Base-by-base conservation (phyloP, 2,113 vertebrate species). In the Melospiza georgiana region DNA sequence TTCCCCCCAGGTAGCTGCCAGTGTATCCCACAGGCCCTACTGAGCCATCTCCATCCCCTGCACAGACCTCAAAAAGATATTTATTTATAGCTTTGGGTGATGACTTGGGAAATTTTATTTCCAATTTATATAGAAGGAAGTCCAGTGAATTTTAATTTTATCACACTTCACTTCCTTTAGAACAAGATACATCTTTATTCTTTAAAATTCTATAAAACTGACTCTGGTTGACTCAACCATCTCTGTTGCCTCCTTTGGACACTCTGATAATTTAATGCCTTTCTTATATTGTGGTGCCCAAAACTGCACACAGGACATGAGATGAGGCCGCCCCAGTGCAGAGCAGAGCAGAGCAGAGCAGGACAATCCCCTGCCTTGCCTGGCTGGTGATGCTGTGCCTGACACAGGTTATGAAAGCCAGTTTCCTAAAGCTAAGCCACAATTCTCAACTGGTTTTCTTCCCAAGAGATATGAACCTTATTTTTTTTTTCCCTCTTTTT, bases 111-210 rank as follows among this genome's bases (percentile, higher is more conserved):
- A 93, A 87, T 89, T 72, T 90, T 79, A 84, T 93, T 86, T 94
- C 58, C 23, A 81, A 30, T 84, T 75, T 90, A 58, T 63, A 79
- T 61, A 44, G 65, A 93, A 96, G 65, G 35, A 88, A 96, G 85
- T 85, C 15, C 1, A 33, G 81, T 62, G 55, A 89, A 83, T 84
- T 90, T 92, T 84, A 67, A 62, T 93, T 88, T 71, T 75, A 67
- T 67, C 3, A 1, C 79, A 68, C 15, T 90, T 84, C 17, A 39
- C 73, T 92, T 90, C 80, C 84, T 57, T 69, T 62, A 62, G 69
- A 92, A 84, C 77, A 93, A 92, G 89, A 68, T 37, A 27, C 11
- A 92, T 82, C 76, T 89, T 90, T 91, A 84, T 95, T 90, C 79
- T 93, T 94, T 65, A 84, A 62, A 1, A 6, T 95, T 92, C 73